Conservation (phyloP, 1,140 invertebrate species). For the Ruditapes philippinarum region DNA sequence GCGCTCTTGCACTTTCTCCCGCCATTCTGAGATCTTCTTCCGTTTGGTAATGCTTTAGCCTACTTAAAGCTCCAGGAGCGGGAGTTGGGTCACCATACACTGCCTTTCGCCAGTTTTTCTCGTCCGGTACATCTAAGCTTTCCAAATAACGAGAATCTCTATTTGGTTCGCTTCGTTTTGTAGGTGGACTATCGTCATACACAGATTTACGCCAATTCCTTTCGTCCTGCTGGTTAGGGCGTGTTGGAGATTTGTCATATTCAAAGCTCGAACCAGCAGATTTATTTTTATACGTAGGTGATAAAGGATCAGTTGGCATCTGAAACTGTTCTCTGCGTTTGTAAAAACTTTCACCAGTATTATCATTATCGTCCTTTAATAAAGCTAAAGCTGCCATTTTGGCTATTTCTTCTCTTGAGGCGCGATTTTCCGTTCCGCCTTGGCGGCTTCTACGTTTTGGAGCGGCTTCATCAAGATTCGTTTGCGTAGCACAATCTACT, state of each 20-base stretch:
- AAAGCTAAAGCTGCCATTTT: slow-evolving; percentile 70
- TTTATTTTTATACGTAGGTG: slow-evolving; percentile 60
- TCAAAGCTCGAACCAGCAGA: slow-evolving; percentile 49
- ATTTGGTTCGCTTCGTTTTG: slow-evolving; percentile 38
- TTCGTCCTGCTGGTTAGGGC: slow-evolving; percentile 28
- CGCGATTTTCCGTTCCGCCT: slow-evolving; percentile 63
- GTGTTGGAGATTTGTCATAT: background rate
- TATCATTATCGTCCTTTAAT: slow-evolving; percentile 66
- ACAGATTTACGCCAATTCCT: slow-evolving; percentile 60
- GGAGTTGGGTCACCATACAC: slow-evolving; percentile 82
- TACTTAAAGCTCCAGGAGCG: slow-evolving; percentile 26
- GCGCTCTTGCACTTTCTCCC: slow-evolving; percentile 66
- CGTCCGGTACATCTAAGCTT: slow-evolving; percentile 74
- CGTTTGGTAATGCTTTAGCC: slow-evolving; percentile 43
- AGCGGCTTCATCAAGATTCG: slow-evolving; percentile 76
- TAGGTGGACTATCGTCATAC: slow-evolving; percentile 62
- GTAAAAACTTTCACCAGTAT: slow-evolving; percentile 74
- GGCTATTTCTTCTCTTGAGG: slow-evolving; percentile 68
- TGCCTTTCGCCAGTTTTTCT: slow-evolving; percentile 82
- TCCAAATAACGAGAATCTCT: slow-evolving; percentile 53
- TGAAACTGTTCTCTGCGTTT: slow-evolving; percentile 80
- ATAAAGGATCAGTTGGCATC: slow-evolving; percentile 56
- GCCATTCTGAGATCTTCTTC: slow-evolving; percentile 65
- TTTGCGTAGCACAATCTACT: slow-evolving; percentile 81
- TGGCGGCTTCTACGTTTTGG: slow-evolving; percentile 58